Percentiles rank a stretch among this genome's conserved stretches.
phyloP scores from a whole-genome alignment of 2,888 invertebrate species.

The Pristionchus maxplancki region DNA sequence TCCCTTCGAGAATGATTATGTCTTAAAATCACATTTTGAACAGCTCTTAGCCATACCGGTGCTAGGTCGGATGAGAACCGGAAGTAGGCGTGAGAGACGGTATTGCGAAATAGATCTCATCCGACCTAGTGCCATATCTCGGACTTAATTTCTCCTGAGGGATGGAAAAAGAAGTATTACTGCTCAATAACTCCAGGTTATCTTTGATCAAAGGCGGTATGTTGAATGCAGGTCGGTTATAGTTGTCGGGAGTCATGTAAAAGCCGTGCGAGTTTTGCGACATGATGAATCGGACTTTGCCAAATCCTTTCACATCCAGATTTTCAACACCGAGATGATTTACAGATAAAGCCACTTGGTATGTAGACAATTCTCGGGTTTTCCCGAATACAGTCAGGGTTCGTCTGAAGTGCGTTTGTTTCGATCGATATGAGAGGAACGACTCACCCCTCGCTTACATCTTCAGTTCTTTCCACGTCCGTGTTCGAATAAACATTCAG shows the following conservation, averaged over 20 bases:
- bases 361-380: background rate
- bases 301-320: background rate
- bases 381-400: background rate
- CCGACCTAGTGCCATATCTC: background rate
- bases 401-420: background rate
- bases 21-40: no score
- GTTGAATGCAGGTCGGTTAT: background rate
- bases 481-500: conserved; percentile 25
- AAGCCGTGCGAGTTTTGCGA: background rate
- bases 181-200: background rate
- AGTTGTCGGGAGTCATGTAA: background rate
- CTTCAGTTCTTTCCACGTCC: background rate
- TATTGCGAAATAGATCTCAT: background rate
- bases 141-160: background rate
- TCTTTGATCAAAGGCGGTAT: background rate
- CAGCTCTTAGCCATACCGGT: no score
- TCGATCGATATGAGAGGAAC: background rate
- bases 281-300: background rate
- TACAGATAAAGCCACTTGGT: background rate
- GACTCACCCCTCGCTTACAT: background rate
- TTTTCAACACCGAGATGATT: background rate
- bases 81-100: no score
- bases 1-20: background rate
- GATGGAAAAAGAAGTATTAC: background rate
- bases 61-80: no score